Percentiles rank a stretch among this genome's conserved stretches.
Evolutionary conservation across 2,113 vertebrate genomes (phyloP).

Genomic region (Dunckerocampus dactyliophorus): DNA sequence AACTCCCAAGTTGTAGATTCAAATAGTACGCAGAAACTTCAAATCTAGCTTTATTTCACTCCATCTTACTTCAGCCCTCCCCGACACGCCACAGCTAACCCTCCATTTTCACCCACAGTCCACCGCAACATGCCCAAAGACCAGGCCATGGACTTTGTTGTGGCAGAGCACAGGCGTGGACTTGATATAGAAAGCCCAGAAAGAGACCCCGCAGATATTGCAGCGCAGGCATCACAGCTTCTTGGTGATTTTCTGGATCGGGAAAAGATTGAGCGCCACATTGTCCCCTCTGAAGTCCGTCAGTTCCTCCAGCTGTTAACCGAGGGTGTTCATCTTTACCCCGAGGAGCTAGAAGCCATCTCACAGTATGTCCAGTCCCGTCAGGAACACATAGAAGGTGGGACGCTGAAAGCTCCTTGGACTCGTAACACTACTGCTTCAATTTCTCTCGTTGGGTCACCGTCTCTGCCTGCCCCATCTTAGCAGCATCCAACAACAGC

Average conservation of each 20-base stretch:
- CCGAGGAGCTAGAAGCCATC: conserved; percentile 66
- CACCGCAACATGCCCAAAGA: conserved; percentile 76
- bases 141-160: conserved; percentile 72
- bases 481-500: conserved; percentile 27
- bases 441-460: neutral
- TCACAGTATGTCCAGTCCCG: conserved; percentile 62
- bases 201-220: conserved; percentile 64
- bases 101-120: conserved; percentile 59
- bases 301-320: conserved; percentile 71
- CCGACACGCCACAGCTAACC: conserved; percentile 19
- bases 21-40: neutral
- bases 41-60: neutral
- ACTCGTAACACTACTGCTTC: neutral
- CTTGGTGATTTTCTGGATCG: conserved; percentile 70
- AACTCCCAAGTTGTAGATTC: neutral
- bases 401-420: neutral
- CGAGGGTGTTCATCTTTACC: conserved; percentile 67
- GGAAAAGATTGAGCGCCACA: conserved; percentile 60
- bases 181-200: conserved; percentile 51
- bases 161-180: conserved; percentile 64
- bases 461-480: neutral
- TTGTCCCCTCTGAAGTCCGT: conserved; percentile 60
- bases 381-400: conserved; percentile 70
- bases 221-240: conserved; percentile 69
- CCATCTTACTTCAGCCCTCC: conserved; percentile 5